A percentile compares a stretch with the other conserved stretches of the same genome.
These are phyloP conservation scores for Megaceryle maxima DNA, from an alignment of 2,113 vertebrate genomes.

Conservation along the genomic window DNA sequence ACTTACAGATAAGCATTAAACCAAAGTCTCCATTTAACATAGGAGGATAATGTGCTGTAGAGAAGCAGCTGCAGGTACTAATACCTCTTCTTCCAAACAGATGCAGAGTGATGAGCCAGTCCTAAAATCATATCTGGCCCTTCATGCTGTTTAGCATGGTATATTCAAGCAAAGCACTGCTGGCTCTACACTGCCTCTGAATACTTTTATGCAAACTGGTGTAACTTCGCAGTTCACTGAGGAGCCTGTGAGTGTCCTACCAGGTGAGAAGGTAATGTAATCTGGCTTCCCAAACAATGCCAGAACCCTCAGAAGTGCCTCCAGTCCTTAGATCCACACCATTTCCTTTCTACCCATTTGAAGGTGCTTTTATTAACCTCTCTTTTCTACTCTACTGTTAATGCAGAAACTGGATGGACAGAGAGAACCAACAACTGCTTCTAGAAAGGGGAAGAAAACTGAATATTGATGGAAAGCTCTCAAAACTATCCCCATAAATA, in stretches of 20 bases:
- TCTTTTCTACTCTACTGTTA: neutral
- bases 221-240: neutral
- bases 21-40: neutral
- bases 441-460: neutral
- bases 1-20: neutral
- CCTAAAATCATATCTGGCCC: neutral
- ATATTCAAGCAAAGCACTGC: neutral
- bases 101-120: neutral
- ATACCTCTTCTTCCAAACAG: neutral
- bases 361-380: neutral
- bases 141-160: neutral
- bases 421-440: neutral
- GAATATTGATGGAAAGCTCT: neutral
- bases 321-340: neutral
- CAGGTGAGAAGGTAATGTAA: neutral
- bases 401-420: neutral
- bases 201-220: neutral
- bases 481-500: neutral
- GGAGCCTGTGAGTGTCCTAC: neutral
- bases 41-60: rapidly evolving
- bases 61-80: neutral
- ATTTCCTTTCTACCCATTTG: neutral
- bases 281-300: neutral
- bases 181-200: neutral
- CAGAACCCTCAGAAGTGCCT: neutral